These are phyloP conservation scores for Nyctibius bracteatus DNA, from an alignment of 2,113 vertebrate genomes.

Conservation along the genomic window DNA sequence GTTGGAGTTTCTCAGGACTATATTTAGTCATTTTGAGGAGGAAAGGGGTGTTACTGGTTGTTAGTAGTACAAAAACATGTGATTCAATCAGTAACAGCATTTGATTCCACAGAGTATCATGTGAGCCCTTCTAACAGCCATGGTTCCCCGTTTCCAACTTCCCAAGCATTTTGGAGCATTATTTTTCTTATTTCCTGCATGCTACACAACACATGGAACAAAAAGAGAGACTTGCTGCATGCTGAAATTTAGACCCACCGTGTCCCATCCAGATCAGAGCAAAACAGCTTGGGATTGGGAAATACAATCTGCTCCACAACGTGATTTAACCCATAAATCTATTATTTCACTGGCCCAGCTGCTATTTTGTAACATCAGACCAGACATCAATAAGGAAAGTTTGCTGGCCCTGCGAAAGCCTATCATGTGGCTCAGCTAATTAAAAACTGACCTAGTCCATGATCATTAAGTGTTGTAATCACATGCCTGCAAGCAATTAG, in stretches of 20 bases:
- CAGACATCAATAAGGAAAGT: constrained; percentile 8
- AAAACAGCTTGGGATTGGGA: neutral
- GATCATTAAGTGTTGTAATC: constrained; percentile 60
- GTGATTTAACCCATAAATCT: constrained; percentile 22
- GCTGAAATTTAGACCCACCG: neutral
- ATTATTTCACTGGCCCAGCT: constrained; percentile 31
- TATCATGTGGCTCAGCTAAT: constrained; percentile 60
- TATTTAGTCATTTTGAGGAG: constrained; percentile 4
- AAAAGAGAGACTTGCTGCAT: neutral
- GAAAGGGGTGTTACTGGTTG: neutral
- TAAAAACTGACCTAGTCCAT: constrained; percentile 51
- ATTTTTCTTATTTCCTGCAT: neutral
- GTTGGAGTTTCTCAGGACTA: neutral
- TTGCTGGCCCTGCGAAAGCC: neutral
- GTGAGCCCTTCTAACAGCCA: neutral
- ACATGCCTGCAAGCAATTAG: constrained; percentile 55
- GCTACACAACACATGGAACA: accelerated
- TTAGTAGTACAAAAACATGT: constrained; percentile 32
- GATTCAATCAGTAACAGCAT: neutral
- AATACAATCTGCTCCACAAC: neutral
- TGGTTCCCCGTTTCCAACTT: neutral
- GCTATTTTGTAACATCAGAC: neutral
- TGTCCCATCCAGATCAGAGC: neutral
- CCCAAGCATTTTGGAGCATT: neutral
- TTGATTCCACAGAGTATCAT: neutral